phyloP scores from a whole-genome alignment of 2,113 vertebrate genomes.

The Saguinus imperator region DNA sequence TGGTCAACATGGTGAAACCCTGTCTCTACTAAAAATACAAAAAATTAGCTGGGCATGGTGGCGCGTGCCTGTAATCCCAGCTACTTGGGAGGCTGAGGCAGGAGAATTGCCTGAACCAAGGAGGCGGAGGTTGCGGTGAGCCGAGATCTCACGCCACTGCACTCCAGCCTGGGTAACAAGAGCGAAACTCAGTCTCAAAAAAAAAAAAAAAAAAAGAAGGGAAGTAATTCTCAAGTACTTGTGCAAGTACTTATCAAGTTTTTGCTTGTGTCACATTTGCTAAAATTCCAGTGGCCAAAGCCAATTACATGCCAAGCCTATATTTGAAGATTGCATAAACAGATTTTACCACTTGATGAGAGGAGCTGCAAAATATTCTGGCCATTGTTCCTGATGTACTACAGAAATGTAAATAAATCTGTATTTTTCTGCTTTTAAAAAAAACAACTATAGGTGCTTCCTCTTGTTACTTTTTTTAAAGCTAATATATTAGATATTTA shows the following conservation, averaged over 20 bases:
- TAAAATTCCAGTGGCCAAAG: not conserved
- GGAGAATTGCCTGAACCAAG: too few species aligned
- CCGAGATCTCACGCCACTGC: too few species aligned
- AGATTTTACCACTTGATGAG: not conserved
- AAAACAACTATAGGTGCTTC: not conserved
- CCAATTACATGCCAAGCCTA: not conserved
- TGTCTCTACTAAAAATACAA: too few species aligned
- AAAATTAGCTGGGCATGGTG: too few species aligned
- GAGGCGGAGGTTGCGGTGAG: too few species aligned
- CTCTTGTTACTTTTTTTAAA: not conserved
- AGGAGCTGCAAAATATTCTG: not conserved
- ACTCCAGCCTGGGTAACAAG: too few species aligned
- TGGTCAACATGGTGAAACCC: too few species aligned
- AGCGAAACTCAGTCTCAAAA: too few species aligned
- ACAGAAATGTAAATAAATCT: not conserved
- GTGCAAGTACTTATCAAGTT: not conserved
- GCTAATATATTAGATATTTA: conserved; percentile 14
- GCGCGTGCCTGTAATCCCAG: too few species aligned
- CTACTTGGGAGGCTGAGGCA: too few species aligned
- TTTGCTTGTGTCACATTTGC: not conserved
- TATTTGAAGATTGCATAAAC: not conserved
- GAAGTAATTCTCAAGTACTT: not conserved
- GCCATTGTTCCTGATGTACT: not conserved
- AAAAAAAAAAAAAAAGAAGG: too few species aligned
- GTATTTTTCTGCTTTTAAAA: not conserved